Conservation (phyloP, 2,797 vertebrate species). For the Bradypus variegatus region DNA sequence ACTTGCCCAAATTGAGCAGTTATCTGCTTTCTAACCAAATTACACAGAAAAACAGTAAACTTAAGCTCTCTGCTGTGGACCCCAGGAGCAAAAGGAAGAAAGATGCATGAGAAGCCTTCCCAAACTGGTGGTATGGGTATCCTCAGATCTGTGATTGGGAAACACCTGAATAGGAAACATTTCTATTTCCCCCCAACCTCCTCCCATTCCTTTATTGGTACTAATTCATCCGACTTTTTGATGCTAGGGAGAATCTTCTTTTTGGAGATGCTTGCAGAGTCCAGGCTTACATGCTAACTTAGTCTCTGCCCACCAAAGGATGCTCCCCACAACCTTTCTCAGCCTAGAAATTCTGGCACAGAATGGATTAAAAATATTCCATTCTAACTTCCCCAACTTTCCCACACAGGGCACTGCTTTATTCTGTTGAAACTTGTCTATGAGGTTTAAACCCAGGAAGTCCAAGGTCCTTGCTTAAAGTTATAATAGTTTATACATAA, state of each 20-base stretch:
- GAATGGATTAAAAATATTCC: neutral
- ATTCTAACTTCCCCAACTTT: conserved; percentile 17
- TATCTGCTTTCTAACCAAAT: conserved; percentile 33
- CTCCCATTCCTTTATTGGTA: neutral
- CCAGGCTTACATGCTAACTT: neutral
- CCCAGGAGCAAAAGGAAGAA: neutral
- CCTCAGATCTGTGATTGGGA: neutral
- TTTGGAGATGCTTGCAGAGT: neutral
- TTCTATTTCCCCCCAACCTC: neutral
- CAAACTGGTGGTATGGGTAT: neutral
- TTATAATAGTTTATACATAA: conserved; percentile 10
- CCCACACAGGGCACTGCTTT: neutral
- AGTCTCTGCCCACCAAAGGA: neutral
- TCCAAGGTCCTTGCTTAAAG: neutral
- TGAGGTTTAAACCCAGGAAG: conserved; percentile 22
- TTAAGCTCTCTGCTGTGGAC: neutral
- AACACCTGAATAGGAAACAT: neutral
- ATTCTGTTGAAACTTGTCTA: neutral
- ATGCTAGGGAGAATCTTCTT: neutral
- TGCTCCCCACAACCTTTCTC: neutral
- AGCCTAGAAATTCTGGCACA: neutral
- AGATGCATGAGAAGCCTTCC: neutral
- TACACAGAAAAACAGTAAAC: conserved; percentile 17
- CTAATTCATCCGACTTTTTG: neutral
- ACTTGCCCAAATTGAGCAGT: neutral